These are phyloP conservation scores for Menidia menidia DNA, from an alignment of 2,797 vertebrate genomes.

Conservation along the genomic window DNA sequence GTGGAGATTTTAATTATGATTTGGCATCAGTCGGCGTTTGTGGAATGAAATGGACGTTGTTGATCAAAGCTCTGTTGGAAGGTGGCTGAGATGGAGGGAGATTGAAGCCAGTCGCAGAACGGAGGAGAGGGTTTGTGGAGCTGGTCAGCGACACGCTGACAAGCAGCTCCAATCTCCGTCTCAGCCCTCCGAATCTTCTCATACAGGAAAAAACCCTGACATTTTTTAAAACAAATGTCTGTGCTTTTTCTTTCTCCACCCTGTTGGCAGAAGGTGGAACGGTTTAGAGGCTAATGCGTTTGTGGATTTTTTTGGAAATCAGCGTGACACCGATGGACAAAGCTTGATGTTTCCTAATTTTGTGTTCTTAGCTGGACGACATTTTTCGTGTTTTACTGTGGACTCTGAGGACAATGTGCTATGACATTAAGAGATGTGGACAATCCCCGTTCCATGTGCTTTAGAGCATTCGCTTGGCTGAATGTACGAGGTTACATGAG, in stretches of 20 bases:
- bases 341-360: background rate
- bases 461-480: no score
- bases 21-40: conserved; percentile 68
- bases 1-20: conserved; percentile 85
- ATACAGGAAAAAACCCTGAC: conserved; percentile 31
- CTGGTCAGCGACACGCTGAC: conserved; percentile 47
- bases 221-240: conserved; percentile 25
- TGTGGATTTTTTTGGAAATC: conserved; percentile 30
- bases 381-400: no score
- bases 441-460: no score
- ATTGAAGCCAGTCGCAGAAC: conserved; percentile 50
- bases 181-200: conserved; percentile 12
- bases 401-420: no score
- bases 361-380: no score
- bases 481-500: no score
- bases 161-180: conserved; percentile 7
- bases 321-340: conserved; percentile 3
- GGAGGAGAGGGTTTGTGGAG: conserved; percentile 37
- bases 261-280: conserved; percentile 19
- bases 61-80: conserved; percentile 72
- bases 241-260: conserved; percentile 8
- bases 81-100: conserved; percentile 60
- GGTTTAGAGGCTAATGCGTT: conserved; percentile 11
- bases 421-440: no score
- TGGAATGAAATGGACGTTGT: conserved; percentile 72